phyloP scores from a whole-genome alignment of 2,113 vertebrate genomes.

The Crotalus viridis region DNA sequence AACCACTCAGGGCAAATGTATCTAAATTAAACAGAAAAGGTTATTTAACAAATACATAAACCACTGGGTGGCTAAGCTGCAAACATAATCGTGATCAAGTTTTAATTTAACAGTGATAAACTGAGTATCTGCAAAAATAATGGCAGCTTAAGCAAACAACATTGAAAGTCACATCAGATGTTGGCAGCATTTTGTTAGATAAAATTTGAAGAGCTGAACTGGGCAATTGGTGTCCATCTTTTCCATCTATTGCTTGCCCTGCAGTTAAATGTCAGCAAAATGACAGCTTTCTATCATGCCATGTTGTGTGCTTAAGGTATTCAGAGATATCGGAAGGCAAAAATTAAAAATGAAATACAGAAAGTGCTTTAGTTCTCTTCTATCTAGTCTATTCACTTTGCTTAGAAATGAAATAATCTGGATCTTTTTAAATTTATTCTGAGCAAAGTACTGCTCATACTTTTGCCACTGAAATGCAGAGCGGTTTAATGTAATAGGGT shows the following conservation, averaged over 20 bases:
- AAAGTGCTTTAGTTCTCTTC: conserved; percentile 51
- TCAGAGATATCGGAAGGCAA: conserved; percentile 44
- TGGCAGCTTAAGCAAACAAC: conserved; percentile 52
- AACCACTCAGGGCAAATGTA: neutral
- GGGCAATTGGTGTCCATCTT: conserved; percentile 42
- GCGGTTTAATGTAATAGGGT: neutral
- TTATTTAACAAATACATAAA: conserved; percentile 60
- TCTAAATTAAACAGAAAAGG: conserved; percentile 13
- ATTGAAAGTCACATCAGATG: conserved; percentile 48
- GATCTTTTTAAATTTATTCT: conserved; percentile 27
- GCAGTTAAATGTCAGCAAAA: conserved; percentile 60
- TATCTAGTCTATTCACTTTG: conserved; percentile 47
- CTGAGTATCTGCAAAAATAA: conserved; percentile 45
- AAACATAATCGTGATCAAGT: conserved; percentile 48
- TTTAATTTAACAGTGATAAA: conserved; percentile 55
- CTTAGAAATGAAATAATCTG: conserved; percentile 39
- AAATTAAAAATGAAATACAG: conserved; percentile 31
- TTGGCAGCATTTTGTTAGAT: conserved; percentile 37
- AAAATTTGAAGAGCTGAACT: conserved; percentile 46
- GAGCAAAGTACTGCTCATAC: neutral
- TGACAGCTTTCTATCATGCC: conserved; percentile 49
- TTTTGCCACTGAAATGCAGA: conserved; percentile 9
- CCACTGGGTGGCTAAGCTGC: conserved; percentile 54
- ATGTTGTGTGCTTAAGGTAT: conserved; percentile 36
- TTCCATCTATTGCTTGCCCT: conserved; percentile 52